Percentiles rank a stretch among this genome's conserved stretches.
phyloP scores from a whole-genome alignment of 2,797 vertebrate genomes.

The Streptopelia turtur region DNA sequence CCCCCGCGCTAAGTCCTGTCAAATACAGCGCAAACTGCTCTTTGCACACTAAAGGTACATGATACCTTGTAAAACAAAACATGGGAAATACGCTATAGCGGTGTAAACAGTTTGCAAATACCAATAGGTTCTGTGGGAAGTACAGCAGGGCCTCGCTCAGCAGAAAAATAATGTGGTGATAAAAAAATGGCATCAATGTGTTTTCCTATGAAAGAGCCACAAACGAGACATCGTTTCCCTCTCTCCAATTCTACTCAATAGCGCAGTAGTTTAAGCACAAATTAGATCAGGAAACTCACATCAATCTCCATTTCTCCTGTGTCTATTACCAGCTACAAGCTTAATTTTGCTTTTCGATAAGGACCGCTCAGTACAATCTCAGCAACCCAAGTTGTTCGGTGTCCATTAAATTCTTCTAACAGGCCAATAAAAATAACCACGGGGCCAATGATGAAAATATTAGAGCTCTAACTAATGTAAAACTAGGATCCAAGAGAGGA shows the following conservation, averaged over 20 bases:
- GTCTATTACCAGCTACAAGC: not conserved
- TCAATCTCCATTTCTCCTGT: not conserved
- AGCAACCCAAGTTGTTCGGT: not conserved
- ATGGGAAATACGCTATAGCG: not conserved
- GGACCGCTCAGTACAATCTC: not conserved
- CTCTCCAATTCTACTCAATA: not conserved
- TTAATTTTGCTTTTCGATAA: not conserved
- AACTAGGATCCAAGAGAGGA: not conserved
- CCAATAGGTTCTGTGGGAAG: not conserved
- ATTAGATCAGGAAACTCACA: not conserved
- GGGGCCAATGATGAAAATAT: slow-evolving; percentile 11
- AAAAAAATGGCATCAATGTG: not conserved
- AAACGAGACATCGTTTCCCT: not conserved
- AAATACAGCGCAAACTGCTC: not conserved
- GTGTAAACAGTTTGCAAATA: not conserved
- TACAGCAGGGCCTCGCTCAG: not conserved
- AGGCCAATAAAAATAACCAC: slow-evolving; percentile 11
- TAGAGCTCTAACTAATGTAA: not conserved
- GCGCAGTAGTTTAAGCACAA: slow-evolving; percentile 5
- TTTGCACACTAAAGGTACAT: not conserved
- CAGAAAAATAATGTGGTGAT: not conserved
- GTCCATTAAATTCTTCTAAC: not conserved
- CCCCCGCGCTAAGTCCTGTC: not conserved
- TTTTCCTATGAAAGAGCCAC: not conserved
- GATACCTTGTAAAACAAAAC: not conserved